Percentiles rank a stretch among this genome's conserved stretches.
Conservation (phyloP, 64 coral and sea anemone species). For the Montipora cactus region DNA sequence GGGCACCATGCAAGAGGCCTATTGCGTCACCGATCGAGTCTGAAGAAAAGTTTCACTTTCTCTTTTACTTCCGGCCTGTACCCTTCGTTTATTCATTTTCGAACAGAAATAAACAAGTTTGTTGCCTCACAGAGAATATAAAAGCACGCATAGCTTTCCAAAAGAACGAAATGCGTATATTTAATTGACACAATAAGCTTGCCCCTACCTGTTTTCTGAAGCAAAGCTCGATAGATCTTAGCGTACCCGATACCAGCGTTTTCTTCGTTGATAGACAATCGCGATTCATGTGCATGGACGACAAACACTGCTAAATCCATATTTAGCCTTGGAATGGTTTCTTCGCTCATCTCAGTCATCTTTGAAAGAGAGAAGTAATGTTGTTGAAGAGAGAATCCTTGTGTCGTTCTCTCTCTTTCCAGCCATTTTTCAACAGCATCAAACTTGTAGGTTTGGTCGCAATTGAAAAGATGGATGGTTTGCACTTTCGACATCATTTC, state of each 20-base stretch:
- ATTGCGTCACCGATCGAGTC: neutral
- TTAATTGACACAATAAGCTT: neutral
- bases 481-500: neutral
- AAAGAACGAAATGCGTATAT: neutral
- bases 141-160: neutral
- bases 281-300: conserved; percentile 83
- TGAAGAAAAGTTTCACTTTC: neutral
- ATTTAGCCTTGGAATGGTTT: neutral
- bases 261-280: conserved; percentile 75
- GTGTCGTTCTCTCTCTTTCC: neutral
- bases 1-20: too few species aligned
- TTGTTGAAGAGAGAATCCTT: neutral
- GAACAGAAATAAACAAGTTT: too few species aligned
- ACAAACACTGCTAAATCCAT: conserved; percentile 83
- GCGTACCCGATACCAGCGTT: conserved; percentile 81
- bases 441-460: conserved; percentile 70
- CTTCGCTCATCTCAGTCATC: conserved; percentile 44
- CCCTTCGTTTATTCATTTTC: too few species aligned
- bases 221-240: conserved; percentile 77
- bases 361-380: conserved; percentile 59
- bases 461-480: conserved; percentile 80
- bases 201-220: conserved; percentile 46
- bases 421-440: conserved; percentile 37
- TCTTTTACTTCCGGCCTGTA: neutral
- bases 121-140: too few species aligned